Evolutionary conservation across 2,888 invertebrate species (phyloP).

Genomic region (Buathra laborator): DNA sequence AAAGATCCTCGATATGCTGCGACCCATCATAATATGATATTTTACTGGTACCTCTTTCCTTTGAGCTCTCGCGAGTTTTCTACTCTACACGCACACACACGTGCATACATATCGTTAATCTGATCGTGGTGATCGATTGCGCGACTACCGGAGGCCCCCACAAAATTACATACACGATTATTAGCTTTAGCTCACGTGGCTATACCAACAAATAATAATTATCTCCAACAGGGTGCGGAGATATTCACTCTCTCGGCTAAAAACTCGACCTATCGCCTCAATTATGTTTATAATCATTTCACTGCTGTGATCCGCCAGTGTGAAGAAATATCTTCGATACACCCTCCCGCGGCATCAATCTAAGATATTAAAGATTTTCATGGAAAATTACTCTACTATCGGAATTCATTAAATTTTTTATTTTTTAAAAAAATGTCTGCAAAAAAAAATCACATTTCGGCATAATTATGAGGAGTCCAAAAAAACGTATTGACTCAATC

Average conservation of each 20-base stretch:
- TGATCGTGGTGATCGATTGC: slow-evolving; percentile 48
- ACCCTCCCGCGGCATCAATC: background rate
- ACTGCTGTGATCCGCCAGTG: background rate
- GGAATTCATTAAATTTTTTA: background rate
- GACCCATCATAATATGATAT: slow-evolving; percentile 43
- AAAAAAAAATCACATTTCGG: background rate
- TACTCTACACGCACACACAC: background rate
- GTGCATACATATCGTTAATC: slow-evolving; percentile 43
- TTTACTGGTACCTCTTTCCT: slow-evolving; percentile 22
- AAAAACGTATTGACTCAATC: background rate
- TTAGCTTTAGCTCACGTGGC: slow-evolving; percentile 7
- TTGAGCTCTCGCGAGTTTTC: slow-evolving; percentile 24
- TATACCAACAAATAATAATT: slow-evolving; percentile 42
- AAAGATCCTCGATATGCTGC: slow-evolving; percentile 12
- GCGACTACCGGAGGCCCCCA: slow-evolving; percentile 35
- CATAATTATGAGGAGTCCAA: background rate
- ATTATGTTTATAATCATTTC: slow-evolving; percentile 23
- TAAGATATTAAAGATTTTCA: too few relatives aligned
- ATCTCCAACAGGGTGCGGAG: background rate
- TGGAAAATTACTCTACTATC: background rate
- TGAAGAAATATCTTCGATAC: background rate
- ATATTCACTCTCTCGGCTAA: background rate
- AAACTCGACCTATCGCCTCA: slow-evolving; percentile 10
- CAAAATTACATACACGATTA: slow-evolving; percentile 28
- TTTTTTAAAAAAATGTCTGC: background rate